Conservation (phyloP, 2,888 invertebrate species). For the Orthonevra nobilis region DNA sequence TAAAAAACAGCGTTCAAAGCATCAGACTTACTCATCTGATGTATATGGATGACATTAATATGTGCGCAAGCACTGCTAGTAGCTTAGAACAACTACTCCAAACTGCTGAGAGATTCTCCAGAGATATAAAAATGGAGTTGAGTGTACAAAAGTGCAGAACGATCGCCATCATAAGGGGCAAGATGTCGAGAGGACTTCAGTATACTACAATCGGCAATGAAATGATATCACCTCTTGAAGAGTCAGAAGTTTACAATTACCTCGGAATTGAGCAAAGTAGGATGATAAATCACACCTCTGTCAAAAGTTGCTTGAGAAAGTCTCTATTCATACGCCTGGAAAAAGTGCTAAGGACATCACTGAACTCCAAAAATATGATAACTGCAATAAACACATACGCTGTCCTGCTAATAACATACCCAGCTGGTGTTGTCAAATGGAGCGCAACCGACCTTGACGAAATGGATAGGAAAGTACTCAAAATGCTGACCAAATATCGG, state of each 20-base stretch:
- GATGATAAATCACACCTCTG: too few species aligned
- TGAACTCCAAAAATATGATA: too few species aligned
- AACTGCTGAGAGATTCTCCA: background rate
- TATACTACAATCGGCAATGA: background rate
- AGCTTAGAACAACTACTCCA: conserved; percentile 1
- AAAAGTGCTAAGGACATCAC: too few species aligned
- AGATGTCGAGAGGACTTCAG: background rate
- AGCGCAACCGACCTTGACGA: too few species aligned
- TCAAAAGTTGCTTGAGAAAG: too few species aligned
- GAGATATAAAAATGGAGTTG: background rate
- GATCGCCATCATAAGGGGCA: too few species aligned
- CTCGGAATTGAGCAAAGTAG: too few species aligned
- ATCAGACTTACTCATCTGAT: too few species aligned
- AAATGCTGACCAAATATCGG: background rate
- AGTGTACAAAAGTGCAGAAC: background rate
- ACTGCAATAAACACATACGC: background rate
- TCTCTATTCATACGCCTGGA: too few species aligned
- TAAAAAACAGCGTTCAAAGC: background rate
- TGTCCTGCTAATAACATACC: too few species aligned
- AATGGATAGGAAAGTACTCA: background rate
- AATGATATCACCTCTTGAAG: background rate
- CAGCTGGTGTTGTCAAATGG: too few species aligned
- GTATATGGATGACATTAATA: too few species aligned
- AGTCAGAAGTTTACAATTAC: background rate
- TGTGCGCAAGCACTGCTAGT: background rate